phyloP scores from a whole-genome alignment of 2,113 vertebrate species.

The Sceloporus tristichus region DNA sequence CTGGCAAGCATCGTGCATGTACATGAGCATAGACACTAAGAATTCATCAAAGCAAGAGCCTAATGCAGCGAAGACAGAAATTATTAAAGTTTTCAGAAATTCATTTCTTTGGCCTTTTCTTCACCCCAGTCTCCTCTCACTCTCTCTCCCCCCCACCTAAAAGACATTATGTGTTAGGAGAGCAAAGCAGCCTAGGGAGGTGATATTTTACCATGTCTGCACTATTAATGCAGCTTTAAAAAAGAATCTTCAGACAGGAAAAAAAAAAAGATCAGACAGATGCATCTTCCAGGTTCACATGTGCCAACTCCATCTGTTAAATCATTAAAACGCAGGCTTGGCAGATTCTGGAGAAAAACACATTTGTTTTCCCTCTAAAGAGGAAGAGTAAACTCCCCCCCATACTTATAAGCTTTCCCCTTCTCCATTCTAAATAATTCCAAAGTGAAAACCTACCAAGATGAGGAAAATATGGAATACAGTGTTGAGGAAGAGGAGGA shows the following conservation, averaged over 20 bases:
- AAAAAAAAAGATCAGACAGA: conserved; percentile 80
- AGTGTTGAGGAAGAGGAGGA: not conserved
- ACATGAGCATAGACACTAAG: conserved; percentile 3
- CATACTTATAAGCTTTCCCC: conserved; percentile 54
- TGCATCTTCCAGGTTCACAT: conserved; percentile 79
- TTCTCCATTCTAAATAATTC: conserved; percentile 52
- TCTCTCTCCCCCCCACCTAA: conserved; percentile 40
- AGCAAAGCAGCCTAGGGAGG: conserved; percentile 67
- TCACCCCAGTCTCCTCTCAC: conserved; percentile 64
- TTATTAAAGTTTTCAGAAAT: conserved; percentile 55
- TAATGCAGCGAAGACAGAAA: conserved; percentile 44
- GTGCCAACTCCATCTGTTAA: conserved; percentile 81
- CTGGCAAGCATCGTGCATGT: conserved; percentile 31
- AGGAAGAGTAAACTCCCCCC: conserved; percentile 76
- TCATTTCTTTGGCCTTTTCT: conserved; percentile 59
- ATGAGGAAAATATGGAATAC: conserved; percentile 34
- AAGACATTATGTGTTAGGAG: conserved; percentile 66
- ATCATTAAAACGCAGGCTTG: conserved; percentile 76
- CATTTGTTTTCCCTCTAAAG: conserved; percentile 78
- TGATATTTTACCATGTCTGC: conserved; percentile 69
- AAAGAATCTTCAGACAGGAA: conserved; percentile 75
- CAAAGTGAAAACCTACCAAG: conserved; percentile 44
- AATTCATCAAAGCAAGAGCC: conserved; percentile 51
- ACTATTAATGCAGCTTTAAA: conserved; percentile 70
- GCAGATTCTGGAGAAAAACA: conserved; percentile 76